Evolutionary conservation across 2,113 vertebrate genomes (phyloP), one percentile per base, ranked within the genome.

Genomic region (Falco punctatus): DNA sequence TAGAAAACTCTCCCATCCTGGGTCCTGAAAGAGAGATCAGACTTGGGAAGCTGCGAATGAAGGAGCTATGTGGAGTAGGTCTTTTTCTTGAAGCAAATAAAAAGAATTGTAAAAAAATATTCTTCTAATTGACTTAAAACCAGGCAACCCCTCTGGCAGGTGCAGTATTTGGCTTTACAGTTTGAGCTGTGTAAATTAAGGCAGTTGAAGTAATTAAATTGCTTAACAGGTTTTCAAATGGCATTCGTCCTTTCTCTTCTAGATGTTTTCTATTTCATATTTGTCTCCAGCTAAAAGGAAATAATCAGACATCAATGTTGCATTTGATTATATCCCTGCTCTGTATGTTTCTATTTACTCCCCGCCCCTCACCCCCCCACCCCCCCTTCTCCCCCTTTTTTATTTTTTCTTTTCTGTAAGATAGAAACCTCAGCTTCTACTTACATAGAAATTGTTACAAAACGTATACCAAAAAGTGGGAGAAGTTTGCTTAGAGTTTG

Each of bases 161-260:
- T 21, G 4, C 20, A 27, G 46, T 42, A 5, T 81, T 96, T 90
- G 78, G 58, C 75, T 88, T 90, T 82, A 54, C 2, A 4, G 42
- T 85, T 74, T 51, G 32, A 94, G 66, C 85, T 85, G 59, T 83
- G 80, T 94, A 93, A 81, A 94, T 91, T 54, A 90, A 86, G 80
- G 94, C 86, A 87, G 88, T 86, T 93, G 87, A 90, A 85, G 52
- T 92, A 87, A 95, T 95, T 95, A 89, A 95, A 88, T 97, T 92
- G 80, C 87, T 94, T 93, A 87, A 71, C 69, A 65, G 48, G 16
- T 87, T 88, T 94, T 82, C 81, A 94, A 62, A 70, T 86, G 57
- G 9, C 28, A 46, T 89, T 83, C 2, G 0, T 71, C 46, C 93
- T 96, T 92, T 90, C 51, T 90, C 24, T 67, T 71, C 83, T 92